phyloP scores from a whole-genome alignment of 2,113 vertebrate species.

The Dipodomys spectabilis region DNA sequence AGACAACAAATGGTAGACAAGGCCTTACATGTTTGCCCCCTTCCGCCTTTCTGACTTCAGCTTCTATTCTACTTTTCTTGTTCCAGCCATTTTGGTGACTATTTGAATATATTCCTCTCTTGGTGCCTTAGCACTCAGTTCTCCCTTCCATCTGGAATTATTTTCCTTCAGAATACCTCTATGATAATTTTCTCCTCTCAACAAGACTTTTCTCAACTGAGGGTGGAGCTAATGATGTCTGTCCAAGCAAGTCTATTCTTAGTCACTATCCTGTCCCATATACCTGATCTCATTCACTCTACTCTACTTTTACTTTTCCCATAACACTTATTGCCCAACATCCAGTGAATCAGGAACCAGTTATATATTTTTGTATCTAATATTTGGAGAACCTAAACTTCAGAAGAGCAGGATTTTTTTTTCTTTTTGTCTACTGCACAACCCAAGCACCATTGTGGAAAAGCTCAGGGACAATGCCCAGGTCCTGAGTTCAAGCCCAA shows the following conservation, averaged over 20 bases:
- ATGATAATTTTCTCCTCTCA: neutral
- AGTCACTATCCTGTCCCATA: neutral
- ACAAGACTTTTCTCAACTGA: neutral
- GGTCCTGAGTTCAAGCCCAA: too few relatives aligned
- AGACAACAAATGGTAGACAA: neutral
- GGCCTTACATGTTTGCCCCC: neutral
- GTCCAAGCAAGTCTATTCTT: neutral
- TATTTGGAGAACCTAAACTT: conserved; percentile 9
- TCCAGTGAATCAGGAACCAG: neutral
- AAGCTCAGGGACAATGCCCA: too few relatives aligned
- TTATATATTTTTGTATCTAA: neutral
- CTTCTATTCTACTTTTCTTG: neutral
- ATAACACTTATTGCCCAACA: neutral
- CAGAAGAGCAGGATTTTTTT: neutral
- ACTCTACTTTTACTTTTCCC: neutral
- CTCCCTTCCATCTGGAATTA: neutral
- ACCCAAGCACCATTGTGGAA: neutral
- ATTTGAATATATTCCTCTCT: neutral
- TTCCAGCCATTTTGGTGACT: neutral
- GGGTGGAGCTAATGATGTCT: neutral
- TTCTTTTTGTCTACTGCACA: neutral
- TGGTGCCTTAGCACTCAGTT: neutral
- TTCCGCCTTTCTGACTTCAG: neutral
- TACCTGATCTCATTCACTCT: neutral
- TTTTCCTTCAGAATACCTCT: neutral